Conservation (phyloP, 2,888 invertebrate genomes). For the Erebia ligea region DNA sequence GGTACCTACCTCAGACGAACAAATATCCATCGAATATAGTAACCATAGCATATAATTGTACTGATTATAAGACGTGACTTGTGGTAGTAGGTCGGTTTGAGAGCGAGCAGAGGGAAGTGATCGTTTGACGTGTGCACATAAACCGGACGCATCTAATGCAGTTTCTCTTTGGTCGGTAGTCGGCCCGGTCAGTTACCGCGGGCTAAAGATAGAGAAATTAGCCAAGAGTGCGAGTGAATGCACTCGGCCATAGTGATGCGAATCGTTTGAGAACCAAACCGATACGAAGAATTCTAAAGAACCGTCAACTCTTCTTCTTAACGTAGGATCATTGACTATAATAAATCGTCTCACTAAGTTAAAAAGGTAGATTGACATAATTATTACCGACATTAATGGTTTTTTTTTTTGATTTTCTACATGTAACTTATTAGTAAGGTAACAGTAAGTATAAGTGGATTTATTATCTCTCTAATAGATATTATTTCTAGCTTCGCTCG, state of each 20-base stretch:
- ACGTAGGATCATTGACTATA: no score
- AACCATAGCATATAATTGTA: slow-evolving; percentile 24
- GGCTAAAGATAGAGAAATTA: slow-evolving; percentile 83
- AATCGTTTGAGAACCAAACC: slow-evolving; percentile 23
- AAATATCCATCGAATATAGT: neutral
- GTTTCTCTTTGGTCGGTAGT: slow-evolving; percentile 74
- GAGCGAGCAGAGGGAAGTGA: slow-evolving; percentile 30
- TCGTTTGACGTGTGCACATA: slow-evolving; percentile 61
- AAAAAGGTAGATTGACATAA: neutral
- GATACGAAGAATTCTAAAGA: neutral
- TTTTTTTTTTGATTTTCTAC: no score
- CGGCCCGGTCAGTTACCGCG: slow-evolving; percentile 76
- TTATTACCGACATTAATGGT: no score
- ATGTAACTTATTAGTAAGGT: no score
- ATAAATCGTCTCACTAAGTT: neutral
- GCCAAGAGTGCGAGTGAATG: slow-evolving; percentile 74
- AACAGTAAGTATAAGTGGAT: no score
- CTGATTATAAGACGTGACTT: slow-evolving; percentile 35
- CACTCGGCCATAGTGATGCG: slow-evolving; percentile 51
- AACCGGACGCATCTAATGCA: slow-evolving; percentile 80
- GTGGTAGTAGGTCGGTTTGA: slow-evolving; percentile 27
- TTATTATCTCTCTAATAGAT: no score
- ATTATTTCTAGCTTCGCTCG: no score
- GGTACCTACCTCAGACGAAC: neutral
- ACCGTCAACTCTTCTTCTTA: neutral